phyloP scores from a whole-genome alignment of 2,113 vertebrate species.

The Physeter macrocephalus region DNA sequence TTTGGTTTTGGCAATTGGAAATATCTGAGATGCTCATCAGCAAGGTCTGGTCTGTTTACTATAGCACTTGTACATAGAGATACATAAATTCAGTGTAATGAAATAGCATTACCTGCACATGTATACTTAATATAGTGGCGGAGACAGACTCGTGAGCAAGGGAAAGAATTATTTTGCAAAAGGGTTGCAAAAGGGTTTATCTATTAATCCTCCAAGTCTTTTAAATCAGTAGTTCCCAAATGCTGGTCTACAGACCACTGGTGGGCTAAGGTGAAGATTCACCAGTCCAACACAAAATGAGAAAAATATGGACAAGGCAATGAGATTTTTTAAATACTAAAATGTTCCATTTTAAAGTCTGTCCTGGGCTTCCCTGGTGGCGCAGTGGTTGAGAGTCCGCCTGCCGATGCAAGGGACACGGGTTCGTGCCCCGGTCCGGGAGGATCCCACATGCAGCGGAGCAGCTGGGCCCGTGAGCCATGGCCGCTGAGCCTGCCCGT shows the following conservation, averaged over 20 bases:
- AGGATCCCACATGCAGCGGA: too few relatives aligned
- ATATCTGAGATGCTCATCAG: not conserved
- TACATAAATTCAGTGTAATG: not conserved
- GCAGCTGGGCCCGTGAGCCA: too few relatives aligned
- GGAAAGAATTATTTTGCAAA: not conserved
- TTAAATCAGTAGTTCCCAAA: slow-evolving; percentile 44
- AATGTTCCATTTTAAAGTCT: slow-evolving; percentile 28
- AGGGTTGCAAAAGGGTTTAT: not conserved
- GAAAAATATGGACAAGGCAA: slow-evolving; percentile 28
- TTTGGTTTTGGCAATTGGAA: not conserved
- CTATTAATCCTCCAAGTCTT: slow-evolving; percentile 16
- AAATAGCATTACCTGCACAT: not conserved
- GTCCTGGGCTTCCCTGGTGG: too few relatives aligned
- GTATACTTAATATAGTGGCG: not conserved
- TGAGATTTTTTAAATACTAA: not conserved
- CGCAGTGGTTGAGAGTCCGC: too few relatives aligned
- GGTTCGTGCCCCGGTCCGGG: too few relatives aligned
- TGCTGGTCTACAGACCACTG: not conserved
- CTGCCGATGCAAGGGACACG: too few relatives aligned
- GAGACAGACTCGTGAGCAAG: not conserved
- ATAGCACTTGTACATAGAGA: not conserved
- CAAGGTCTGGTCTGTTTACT: not conserved
- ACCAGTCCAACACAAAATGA: slow-evolving; percentile 23
- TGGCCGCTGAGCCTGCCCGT: too few relatives aligned
- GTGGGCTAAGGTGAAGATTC: not conserved